phyloP scores from a whole-genome alignment of 2,888 invertebrate genomes.

The Drosophila fungiperda region DNA sequence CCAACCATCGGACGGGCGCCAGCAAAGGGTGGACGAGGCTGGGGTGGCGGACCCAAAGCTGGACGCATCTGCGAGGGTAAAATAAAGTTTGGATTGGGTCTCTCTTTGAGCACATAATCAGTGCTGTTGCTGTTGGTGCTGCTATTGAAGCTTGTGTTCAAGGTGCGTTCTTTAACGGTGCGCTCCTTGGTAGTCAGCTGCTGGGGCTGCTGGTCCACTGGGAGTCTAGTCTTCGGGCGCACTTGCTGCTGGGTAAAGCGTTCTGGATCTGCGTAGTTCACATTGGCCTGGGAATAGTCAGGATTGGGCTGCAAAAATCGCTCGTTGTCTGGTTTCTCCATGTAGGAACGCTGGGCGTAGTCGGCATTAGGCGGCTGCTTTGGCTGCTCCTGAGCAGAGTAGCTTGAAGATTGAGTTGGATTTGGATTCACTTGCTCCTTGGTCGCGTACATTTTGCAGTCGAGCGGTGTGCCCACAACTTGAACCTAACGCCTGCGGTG shows the following conservation, averaged over 20 bases:
- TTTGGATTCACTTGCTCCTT: constrained; percentile 19
- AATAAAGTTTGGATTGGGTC: constrained; percentile 58
- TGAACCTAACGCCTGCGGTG: constrained; percentile 76
- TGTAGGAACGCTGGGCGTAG: background rate
- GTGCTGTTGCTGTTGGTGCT: constrained; percentile 19
- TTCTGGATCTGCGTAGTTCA: constrained; percentile 6
- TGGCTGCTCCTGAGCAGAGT: constrained; percentile 15
- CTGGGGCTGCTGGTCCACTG: constrained; percentile 17
- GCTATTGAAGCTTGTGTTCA: constrained; percentile 32
- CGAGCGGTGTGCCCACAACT: constrained; percentile 34
- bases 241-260: constrained; percentile 22
- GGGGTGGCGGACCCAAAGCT: constrained; percentile 70
- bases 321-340: background rate
- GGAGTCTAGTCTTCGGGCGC: constrained; percentile 2
- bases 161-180: constrained; percentile 54
- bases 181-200: background rate
- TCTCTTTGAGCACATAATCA: constrained; percentile 35
- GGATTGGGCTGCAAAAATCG: constrained; percentile 6
- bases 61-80: constrained; percentile 82
- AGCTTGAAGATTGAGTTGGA: constrained; percentile 6
- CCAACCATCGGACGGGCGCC: constrained; percentile 74
- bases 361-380: constrained; percentile 10
- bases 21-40: constrained; percentile 78
- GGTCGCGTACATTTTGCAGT: constrained; percentile 37
- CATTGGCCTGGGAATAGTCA: constrained; percentile 17